Evolutionary conservation across 2,888 invertebrate genomes (phyloP).

Genomic region (Escarpia spicata): DNA sequence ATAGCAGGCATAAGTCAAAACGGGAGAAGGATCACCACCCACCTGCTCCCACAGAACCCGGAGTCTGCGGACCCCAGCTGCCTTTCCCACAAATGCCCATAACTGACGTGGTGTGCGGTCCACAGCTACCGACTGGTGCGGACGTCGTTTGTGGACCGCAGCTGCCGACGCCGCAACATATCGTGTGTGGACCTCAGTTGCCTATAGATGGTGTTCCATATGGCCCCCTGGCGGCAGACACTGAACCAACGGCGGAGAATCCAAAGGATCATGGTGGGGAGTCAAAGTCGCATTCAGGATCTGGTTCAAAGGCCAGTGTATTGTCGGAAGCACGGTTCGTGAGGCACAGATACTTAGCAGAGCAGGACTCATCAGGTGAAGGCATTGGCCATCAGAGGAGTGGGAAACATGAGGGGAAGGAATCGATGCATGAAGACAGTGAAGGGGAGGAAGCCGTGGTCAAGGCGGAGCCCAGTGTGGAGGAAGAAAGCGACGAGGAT

Average conservation of each 20-base stretch:
- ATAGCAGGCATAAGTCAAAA: background rate
- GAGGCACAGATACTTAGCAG: background rate
- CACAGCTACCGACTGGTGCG: conserved; percentile 24
- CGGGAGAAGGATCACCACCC: background rate
- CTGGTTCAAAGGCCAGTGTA: background rate
- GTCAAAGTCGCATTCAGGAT: background rate
- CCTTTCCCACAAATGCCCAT: background rate
- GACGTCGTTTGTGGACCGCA: conserved; percentile 24
- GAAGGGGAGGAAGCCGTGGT: background rate
- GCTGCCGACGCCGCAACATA: background rate
- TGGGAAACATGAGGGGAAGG: background rate
- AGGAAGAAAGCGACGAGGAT: conserved; percentile 17
- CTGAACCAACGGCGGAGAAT: background rate
- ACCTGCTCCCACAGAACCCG: background rate
- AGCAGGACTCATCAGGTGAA: background rate
- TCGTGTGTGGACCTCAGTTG: background rate
- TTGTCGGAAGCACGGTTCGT: conserved; percentile 1
- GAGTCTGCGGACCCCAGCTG: conserved; percentile 24
- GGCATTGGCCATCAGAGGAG: background rate
- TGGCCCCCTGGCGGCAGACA: background rate
- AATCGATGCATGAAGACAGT: background rate
- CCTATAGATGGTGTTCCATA: background rate
- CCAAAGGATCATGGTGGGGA: background rate
- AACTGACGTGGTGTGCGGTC: conserved; percentile 17
- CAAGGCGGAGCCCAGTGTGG: background rate